Evolutionary conservation across 2,888 invertebrate species (phyloP), one percentile per base, ranked within the genome.

Genomic region (Leptopilina myrica): DNA sequence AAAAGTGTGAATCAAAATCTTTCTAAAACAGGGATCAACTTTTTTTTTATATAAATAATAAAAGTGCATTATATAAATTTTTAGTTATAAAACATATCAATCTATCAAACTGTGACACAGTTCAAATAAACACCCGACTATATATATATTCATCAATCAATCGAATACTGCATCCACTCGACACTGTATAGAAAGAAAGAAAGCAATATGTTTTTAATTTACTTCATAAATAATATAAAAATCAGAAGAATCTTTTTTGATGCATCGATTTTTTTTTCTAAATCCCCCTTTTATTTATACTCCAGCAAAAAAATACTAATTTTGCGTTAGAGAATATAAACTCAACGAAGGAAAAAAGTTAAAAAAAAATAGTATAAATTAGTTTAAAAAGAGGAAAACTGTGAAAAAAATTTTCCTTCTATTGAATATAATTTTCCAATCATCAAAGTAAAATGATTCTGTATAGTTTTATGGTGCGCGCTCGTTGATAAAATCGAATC

Each of bases 91-190:
- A 62, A 3, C 26, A 20, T 5, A 20, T 49, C 14, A 46, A 67
- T 67, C 49, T 2, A 67, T 67, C 67, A 20, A 26, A 11, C 15
- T 26, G 12, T 49, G 49, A 49, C 67, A 67, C 20, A 6, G 14
- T 7, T 26, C 3, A 53, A 69, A 69, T 53, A 53, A 69, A 53
- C 49, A 8, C 26, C 33, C 5, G 46, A 26, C 9, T 26, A 20
- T 49, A 20, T 20, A 20, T 20, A 20, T 20, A 69, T 46, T 33
- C 49, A 69, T 69, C 53, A 53, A 69, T 69, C 49, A 69, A 11
- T 67, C 49, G 12, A 67, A 67, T 49, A 12, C 5, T 26, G 7
- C 7, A 43, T 33, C 3, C 7, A 15, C 49, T 67, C 12, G 49
- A 46, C 67, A 49, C 62, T 9, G 20, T 20, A 20, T 20, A n/a